Percentiles rank a stretch among this genome's conserved stretches.
These are phyloP conservation scores for Rallus limicola DNA, from an alignment of 2,113 vertebrate genomes.

Conservation along the genomic window DNA sequence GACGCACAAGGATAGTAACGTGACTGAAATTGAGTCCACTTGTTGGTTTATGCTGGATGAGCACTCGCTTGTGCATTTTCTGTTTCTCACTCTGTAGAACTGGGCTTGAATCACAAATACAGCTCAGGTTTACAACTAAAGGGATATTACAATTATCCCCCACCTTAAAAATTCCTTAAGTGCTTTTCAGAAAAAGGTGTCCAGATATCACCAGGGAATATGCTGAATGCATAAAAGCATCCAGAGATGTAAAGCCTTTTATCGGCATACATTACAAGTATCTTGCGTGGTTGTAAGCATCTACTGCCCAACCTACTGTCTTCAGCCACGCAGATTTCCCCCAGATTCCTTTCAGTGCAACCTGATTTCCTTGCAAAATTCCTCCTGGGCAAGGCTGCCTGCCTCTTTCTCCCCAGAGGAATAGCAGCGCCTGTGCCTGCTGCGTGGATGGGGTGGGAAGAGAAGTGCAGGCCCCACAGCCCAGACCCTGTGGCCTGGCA, in stretches of 20 bases:
- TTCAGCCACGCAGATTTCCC: background rate
- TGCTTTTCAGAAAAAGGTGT: background rate
- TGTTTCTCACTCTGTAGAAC: background rate
- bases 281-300: background rate
- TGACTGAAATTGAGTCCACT: background rate
- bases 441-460: rapidly evolving
- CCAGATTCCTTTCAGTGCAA: background rate
- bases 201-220: rapidly evolving
- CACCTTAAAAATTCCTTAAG: background rate
- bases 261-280: background rate
- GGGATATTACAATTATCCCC: background rate
- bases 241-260: background rate
- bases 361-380: background rate
- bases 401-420: background rate
- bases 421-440: rapidly evolving
- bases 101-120: background rate
- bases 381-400: background rate
- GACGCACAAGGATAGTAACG: background rate
- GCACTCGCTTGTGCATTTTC: background rate
- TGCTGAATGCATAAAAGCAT: rapidly evolving
- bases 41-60: background rate
- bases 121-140: background rate
- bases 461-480: background rate
- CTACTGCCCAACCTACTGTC: background rate
- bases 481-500: background rate